Conservation (phyloP, 2,113 vertebrate genomes). For the Noturus placidus region DNA sequence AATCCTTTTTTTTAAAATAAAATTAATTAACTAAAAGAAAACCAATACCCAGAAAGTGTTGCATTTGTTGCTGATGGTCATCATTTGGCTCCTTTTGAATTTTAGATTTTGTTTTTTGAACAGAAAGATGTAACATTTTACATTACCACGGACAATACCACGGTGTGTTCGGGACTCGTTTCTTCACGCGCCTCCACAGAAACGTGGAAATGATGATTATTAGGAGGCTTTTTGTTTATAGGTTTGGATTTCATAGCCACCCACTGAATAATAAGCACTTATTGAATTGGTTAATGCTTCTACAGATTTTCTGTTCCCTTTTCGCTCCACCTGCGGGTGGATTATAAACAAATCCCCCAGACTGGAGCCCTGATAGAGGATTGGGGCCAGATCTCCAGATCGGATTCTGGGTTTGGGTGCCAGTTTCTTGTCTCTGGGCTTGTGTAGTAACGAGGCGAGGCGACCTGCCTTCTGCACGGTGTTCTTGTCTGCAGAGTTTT, state of each 20-base stretch:
- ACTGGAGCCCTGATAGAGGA: neutral
- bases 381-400: neutral
- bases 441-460: neutral
- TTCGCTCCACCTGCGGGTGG: neutral
- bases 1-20: no score
- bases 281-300: neutral
- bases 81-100: neutral
- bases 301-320: neutral
- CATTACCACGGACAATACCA: neutral
- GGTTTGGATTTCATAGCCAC: neutral
- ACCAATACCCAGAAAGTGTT: no score
- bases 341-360: neutral
- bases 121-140: slow-evolving; percentile 16
- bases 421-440: neutral
- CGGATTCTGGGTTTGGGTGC: neutral
- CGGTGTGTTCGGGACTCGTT: neutral
- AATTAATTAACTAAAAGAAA: no score
- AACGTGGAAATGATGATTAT: neutral
- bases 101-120: neutral
- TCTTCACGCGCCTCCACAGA: neutral
- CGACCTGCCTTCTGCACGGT: neutral
- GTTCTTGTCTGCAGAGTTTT: neutral
- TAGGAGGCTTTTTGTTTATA: neutral
- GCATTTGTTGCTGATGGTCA: neutral
- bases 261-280: slow-evolving; percentile 1